Evolutionary conservation across 2,113 vertebrate species (phyloP).

Genomic region (Ceratotherium simum): DNA sequence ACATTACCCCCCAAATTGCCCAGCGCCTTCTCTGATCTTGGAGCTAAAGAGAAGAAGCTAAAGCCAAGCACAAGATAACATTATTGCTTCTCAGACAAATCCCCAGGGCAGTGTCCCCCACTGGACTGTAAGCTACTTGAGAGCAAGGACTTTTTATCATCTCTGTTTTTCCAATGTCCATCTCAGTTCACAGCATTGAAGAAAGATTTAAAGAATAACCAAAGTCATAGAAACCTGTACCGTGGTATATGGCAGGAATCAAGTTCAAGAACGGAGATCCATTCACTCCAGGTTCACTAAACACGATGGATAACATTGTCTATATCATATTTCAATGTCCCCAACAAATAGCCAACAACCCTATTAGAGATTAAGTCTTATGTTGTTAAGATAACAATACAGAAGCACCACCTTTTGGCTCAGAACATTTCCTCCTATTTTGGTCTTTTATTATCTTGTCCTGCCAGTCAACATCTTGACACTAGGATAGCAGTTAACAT

Average conservation of each 20-base stretch:
- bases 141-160: not conserved
- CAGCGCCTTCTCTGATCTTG: not conserved
- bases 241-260: not conserved
- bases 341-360: not conserved
- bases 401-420: constrained; percentile 38
- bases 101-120: not conserved
- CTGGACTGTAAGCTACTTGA: not conserved
- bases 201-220: not conserved
- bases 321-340: not conserved
- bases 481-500: not conserved
- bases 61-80: not conserved
- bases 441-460: constrained; percentile 45
- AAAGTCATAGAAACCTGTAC: not conserved
- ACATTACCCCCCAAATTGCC: not conserved
- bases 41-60: not conserved
- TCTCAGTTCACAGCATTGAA: not conserved
- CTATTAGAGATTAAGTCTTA: not conserved
- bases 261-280: not conserved
- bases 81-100: constrained; percentile 12
- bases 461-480: constrained; percentile 42
- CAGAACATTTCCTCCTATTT: not conserved
- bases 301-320: not conserved
- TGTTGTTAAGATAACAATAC: not conserved
- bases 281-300: not conserved
- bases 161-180: not conserved